Conservation (phyloP, 2,888 invertebrate genomes). For the Acronicta alni region DNA sequence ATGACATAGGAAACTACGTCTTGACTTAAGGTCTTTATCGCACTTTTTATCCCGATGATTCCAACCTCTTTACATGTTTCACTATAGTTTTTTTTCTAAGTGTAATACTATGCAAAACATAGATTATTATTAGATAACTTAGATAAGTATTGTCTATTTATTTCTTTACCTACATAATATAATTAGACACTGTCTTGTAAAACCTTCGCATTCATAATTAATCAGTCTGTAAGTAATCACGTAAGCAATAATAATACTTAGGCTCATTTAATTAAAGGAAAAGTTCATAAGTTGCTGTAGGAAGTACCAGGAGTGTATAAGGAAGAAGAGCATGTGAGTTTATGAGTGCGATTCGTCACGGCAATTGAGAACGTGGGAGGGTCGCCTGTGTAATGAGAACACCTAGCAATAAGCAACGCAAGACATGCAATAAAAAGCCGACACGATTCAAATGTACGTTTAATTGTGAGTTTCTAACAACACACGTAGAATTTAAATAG, state of each 20-base stretch:
- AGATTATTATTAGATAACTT: no score
- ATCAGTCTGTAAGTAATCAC: conserved; percentile 10
- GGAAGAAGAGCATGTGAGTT: conserved; percentile 75
- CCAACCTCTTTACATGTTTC: no score
- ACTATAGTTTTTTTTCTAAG: no score
- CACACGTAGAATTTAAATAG: conserved; percentile 2
- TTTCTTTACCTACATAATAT: no score
- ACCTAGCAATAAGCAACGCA: conserved; percentile 63
- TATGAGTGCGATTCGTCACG: conserved; percentile 87
- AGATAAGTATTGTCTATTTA: no score
- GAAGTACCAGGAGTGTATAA: conserved; percentile 61
- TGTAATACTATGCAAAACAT: no score
- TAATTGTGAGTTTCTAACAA: conserved; percentile 59
- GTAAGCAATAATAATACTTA: conserved; percentile 40
- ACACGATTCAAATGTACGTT: conserved; percentile 57
- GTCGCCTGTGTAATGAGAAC: conserved; percentile 68
- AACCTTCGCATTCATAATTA: no score
- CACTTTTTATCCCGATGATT: no score
- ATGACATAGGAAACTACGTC: no score
- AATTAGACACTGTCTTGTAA: no score
- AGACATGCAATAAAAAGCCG: conserved; percentile 69
- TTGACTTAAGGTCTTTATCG: no score
- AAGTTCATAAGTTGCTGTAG: conserved; percentile 65
- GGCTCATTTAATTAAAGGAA: conserved; percentile 69
- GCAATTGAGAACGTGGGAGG: conserved; percentile 82